Percentiles rank a stretch among this genome's conserved stretches.
phyloP scores from a whole-genome alignment of 2,113 vertebrate genomes.

The Eublepharis macularius region DNA sequence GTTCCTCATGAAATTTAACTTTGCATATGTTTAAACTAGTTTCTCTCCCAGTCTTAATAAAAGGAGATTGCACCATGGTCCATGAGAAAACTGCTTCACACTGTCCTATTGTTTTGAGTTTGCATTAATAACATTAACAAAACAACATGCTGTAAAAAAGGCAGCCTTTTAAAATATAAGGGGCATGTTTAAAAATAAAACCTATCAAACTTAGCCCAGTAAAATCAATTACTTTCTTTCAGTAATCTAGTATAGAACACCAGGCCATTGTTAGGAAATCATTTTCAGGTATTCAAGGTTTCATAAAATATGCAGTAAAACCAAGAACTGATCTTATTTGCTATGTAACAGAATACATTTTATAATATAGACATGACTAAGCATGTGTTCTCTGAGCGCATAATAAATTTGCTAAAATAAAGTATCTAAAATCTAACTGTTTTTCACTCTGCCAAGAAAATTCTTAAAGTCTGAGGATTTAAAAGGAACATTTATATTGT shows the following conservation, averaged over 20 bases:
- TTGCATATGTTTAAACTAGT: conserved; percentile 23
- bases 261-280: not conserved
- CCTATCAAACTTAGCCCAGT: not conserved
- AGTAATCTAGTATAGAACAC: not conserved
- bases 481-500: not conserved
- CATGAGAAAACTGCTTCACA: not conserved
- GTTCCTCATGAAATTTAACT: conserved; percentile 17
- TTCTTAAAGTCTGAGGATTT: conserved; percentile 10
- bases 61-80: too few species aligned
- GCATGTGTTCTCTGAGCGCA: not conserved
- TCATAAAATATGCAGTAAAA: conserved; percentile 21
- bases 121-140: not conserved
- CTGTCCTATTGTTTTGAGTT: not conserved
- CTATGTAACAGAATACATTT: not conserved
- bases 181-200: not conserved
- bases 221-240: not conserved
- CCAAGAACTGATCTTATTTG: not conserved
- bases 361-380: not conserved
- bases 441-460: conserved; percentile 11
- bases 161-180: conserved; percentile 8
- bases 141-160: conserved; percentile 30
- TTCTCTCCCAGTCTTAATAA: not conserved
- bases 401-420: not conserved
- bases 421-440: not conserved
- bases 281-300: not conserved